phyloP scores from a whole-genome alignment of 2,113 vertebrate species.

The Galemys pyrenaicus region DNA sequence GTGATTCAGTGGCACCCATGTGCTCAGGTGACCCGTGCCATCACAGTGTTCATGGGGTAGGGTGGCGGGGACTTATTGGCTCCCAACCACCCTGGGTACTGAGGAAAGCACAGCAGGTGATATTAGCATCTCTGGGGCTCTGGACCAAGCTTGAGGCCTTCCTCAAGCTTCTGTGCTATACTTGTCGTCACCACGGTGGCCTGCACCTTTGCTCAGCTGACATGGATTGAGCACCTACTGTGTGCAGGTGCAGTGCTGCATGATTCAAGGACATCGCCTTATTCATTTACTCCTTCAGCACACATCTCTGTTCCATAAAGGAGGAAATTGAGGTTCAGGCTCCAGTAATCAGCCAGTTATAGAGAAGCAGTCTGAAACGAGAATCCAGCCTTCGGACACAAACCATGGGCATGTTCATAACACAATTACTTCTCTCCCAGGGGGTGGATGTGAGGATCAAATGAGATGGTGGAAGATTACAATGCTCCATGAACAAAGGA shows the following conservation, averaged over 20 bases:
- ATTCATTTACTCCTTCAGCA: not conserved
- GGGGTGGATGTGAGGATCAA: not conserved
- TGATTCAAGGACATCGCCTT: not conserved
- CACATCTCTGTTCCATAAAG: not conserved
- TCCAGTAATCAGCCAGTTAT: not conserved
- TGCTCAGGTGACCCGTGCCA: not conserved
- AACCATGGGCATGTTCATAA: not conserved
- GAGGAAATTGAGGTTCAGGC: not conserved
- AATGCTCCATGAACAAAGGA: not conserved
- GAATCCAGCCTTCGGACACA: not conserved
- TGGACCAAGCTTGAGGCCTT: not conserved
- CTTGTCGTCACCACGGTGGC: not conserved
- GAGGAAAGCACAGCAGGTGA: not conserved
- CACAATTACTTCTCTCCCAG: not conserved
- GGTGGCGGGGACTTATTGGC: not conserved
- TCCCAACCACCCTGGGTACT: too few relatives aligned
- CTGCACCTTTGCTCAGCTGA: not conserved
- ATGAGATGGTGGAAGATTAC: not conserved
- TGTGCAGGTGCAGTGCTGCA: not conserved
- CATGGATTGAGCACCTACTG: rapidly evolving
- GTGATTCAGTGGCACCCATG: not conserved
- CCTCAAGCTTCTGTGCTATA: not conserved
- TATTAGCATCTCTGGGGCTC: not conserved
- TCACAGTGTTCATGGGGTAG: not conserved
- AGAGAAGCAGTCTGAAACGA: not conserved